Evolutionary conservation across 2,888 invertebrate species (phyloP).

Genomic region (Idaea dimidiata): DNA sequence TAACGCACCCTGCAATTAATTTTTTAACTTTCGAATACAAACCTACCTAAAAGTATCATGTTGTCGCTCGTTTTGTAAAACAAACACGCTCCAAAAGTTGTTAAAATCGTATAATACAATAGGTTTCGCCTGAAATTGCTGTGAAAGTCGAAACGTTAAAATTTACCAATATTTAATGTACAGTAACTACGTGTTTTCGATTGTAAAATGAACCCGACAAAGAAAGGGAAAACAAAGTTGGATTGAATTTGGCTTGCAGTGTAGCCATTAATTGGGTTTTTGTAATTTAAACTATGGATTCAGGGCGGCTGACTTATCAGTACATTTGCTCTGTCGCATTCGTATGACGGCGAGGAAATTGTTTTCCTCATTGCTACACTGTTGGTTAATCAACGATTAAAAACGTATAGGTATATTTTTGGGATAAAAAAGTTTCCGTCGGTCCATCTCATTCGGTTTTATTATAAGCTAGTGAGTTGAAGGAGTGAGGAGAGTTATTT

Average conservation of each 20-base stretch:
- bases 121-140: conserved; percentile 21
- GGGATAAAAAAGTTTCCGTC: no score
- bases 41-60: conserved; percentile 14
- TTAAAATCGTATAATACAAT: conserved; percentile 22
- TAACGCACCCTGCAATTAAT: not conserved
- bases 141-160: conserved; percentile 18
- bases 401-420: no score
- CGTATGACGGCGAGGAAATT: no score
- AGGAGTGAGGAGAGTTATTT: no score
- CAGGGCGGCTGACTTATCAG: no score
- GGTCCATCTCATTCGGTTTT: no score
- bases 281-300: no score
- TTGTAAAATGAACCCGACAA: not conserved
- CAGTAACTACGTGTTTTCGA: conserved; percentile 8
- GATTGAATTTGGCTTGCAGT: not conserved
- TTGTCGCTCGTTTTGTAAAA: conserved; percentile 16
- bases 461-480: no score
- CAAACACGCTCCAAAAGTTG: conserved; percentile 18
- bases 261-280: not conserved
- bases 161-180: conserved; percentile 7
- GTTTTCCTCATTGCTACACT: no score
- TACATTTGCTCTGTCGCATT: no score
- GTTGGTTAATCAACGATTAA: no score
- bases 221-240: not conserved
- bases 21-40: conserved; percentile 3